Conservation (phyloP, 2,797 vertebrate genomes). For the Alcedo quadribrachys region DNA sequence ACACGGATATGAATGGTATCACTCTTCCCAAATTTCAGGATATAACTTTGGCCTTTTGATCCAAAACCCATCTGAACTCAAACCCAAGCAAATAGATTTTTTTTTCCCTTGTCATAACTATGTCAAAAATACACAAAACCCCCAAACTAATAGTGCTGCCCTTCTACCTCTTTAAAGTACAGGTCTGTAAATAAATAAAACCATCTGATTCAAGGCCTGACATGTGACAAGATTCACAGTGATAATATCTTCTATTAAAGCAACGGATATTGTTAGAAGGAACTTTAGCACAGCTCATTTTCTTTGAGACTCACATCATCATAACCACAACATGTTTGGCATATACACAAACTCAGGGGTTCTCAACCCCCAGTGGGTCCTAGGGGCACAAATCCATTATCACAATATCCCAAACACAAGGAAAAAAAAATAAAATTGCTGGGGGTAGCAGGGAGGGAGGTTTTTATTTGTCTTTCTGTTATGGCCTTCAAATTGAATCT, state of each 20-base stretch:
- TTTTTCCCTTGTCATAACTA: background rate
- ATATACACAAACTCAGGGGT: background rate
- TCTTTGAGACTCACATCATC: background rate
- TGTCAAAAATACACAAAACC: fast-evolving
- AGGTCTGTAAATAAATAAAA: background rate
- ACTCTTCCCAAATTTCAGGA: constrained; percentile 17
- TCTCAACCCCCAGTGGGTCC: background rate
- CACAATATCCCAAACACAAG: constrained; percentile 1
- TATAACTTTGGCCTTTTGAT: constrained; percentile 13
- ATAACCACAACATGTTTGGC: background rate
- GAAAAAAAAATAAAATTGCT: background rate
- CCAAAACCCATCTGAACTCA: background rate
- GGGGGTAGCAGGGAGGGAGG: background rate
- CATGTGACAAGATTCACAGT: constrained; percentile 10
- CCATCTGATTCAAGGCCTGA: background rate
- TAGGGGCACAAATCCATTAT: constrained; percentile 20
- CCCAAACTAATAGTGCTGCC: background rate
- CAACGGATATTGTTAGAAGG: constrained; percentile 53
- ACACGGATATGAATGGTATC: background rate
- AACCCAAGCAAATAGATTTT: background rate
- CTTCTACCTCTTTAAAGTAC: background rate
- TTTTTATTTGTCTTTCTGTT: constrained; percentile 40
- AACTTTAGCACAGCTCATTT: constrained; percentile 37
- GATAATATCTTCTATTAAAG: constrained; percentile 64
- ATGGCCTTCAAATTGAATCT: constrained; percentile 28